Evolutionary conservation across 2,888 invertebrate species (phyloP), one percentile per base, ranked within the genome.

Genomic region (Globia sparganii): DNA sequence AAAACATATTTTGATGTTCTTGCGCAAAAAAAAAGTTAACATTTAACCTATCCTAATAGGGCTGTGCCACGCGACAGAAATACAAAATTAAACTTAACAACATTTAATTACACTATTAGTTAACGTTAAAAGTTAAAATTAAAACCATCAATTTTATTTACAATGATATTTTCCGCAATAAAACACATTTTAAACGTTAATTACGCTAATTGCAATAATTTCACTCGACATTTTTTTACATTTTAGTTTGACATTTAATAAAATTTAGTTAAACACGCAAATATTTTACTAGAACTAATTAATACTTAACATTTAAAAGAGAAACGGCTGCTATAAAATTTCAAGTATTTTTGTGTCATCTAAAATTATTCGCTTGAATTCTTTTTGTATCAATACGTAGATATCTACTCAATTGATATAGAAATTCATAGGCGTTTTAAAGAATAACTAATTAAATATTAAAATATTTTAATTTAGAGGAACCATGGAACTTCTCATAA

Each of bases 201-300:
- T 75, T 72, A 66, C 56, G 1, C 71, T 84, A 82, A 80, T 84
- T 75, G 56, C n/a, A 72, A 61, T 80, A 80, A 65, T 65, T 71
- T 79, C 9, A 2, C 37, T 25, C 4, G 46, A 37, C 13, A 28
- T 64, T 64, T 43, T 77, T 62, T 34, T 49, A 18, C 0, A 59
- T 56, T 61, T 67, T 25, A 25, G 4, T 67, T 66, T 80, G 81
- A 58, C 81, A 85, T 82, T 84, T 82, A 69, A 40, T 58, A 72
- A 58, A 77, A 59, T 71, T 65, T 2, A 49, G 46, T 61, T 43
- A 66, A 83, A 84, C 72, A 70, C 65, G 84, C 66, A 58, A 70
- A 72, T 74, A 68, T 67, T 80, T 74, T 64, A 49, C 34, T 68
- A 18, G 40, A 71, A 75, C 46, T 21, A 71, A 85, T 80, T 84